These are phyloP conservation scores for Aramus guarauna DNA, from an alignment of 2,113 vertebrate genomes.

Conservation along the genomic window DNA sequence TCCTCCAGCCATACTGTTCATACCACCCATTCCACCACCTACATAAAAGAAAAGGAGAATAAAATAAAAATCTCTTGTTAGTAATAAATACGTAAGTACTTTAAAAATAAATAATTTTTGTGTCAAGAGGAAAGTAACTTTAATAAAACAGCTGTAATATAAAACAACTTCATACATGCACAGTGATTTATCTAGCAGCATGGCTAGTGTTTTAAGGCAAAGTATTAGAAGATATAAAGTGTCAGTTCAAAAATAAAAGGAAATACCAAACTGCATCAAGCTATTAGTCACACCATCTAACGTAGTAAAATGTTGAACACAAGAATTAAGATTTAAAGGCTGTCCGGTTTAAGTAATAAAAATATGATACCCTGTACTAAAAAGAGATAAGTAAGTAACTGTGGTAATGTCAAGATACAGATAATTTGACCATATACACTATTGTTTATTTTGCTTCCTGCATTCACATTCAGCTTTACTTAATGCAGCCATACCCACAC, in stretches of 20 bases:
- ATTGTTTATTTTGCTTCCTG: background rate
- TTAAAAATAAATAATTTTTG: background rate
- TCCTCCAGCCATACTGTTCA: conserved; percentile 85
- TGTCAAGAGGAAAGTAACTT: background rate
- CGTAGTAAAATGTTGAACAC: background rate
- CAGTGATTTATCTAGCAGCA: background rate
- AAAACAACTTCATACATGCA: background rate
- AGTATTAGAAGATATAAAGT: background rate
- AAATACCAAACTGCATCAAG: background rate
- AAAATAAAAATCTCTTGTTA: background rate
- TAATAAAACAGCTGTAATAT: background rate
- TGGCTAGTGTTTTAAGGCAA: background rate
- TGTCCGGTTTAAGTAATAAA: background rate
- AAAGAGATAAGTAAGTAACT: background rate
- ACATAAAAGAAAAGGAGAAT: background rate
- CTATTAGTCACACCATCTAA: background rate
- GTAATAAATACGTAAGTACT: background rate
- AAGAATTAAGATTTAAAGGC: background rate
- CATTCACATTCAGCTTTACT: background rate
- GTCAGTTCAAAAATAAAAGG: background rate
- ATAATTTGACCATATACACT: background rate
- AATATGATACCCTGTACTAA: background rate
- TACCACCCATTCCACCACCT: conserved; percentile 82
- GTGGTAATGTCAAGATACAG: background rate
- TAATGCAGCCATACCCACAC: background rate